Evolutionary conservation across 2,113 vertebrate species (phyloP).

Genomic region (Myrmecobius fasciatus): DNA sequence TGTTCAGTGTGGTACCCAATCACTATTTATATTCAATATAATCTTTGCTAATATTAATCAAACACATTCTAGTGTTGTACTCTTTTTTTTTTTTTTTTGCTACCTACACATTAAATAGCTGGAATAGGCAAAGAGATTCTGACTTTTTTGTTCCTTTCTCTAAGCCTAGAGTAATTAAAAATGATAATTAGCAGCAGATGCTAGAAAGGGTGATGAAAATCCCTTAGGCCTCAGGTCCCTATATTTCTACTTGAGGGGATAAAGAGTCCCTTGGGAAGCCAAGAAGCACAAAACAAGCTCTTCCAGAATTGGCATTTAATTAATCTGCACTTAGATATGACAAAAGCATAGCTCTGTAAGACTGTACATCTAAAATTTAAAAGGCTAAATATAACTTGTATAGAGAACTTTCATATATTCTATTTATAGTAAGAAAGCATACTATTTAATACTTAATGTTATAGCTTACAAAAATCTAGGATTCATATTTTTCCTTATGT

Average conservation of each 20-base stretch:
- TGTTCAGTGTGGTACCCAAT: background rate
- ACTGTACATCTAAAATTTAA: background rate
- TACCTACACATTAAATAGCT: background rate
- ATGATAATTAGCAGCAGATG: background rate
- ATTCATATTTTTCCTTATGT: background rate
- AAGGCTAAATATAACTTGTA: background rate
- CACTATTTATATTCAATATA: background rate
- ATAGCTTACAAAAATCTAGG: background rate
- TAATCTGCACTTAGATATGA: background rate
- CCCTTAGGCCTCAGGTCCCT: background rate
- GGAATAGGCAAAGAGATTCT: background rate
- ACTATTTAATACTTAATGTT: background rate
- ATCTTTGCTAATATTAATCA: background rate
- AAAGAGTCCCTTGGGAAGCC: constrained; percentile 9
- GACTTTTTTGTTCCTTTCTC: background rate
- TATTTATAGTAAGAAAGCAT: background rate
- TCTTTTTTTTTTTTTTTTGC: background rate
- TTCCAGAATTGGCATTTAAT: background rate
- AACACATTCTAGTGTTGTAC: background rate
- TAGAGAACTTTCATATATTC: background rate
- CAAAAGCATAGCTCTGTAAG: background rate
- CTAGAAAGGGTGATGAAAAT: background rate
- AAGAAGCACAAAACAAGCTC: background rate
- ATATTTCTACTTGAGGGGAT: background rate
- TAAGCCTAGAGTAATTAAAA: background rate